Evolutionary conservation across 2,797 vertebrate species (phyloP).

Genomic region (Spea hammondii): DNA sequence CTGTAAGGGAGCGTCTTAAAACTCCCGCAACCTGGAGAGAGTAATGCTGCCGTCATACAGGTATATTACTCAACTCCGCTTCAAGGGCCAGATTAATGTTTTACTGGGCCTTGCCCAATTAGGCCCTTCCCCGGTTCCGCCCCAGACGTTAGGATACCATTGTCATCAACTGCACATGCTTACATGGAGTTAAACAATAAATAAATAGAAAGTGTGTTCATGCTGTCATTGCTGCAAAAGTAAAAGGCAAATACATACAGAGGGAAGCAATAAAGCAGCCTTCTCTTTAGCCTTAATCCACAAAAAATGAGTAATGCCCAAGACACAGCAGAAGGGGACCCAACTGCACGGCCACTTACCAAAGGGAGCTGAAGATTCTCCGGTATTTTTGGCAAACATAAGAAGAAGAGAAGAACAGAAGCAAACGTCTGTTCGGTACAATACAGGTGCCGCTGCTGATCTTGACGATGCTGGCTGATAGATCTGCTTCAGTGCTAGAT

Average conservation of each 20-base stretch:
- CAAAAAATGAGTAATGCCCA: not conserved
- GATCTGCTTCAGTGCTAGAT: constrained; percentile 32
- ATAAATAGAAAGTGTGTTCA: not conserved
- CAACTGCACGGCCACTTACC: constrained; percentile 11
- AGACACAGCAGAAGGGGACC: not conserved
- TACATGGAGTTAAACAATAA: constrained; percentile 10
- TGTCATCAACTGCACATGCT: constrained; percentile 20
- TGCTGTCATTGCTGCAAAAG: not conserved
- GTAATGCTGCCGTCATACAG: constrained; percentile 11
- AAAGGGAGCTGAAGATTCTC: constrained; percentile 11
- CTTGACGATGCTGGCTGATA: constrained; percentile 9
- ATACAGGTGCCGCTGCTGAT: constrained; percentile 14
- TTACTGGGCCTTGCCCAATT: constrained; percentile 9
- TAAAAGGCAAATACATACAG: not conserved
- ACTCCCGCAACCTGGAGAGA: constrained; percentile 10
- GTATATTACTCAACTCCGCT: not conserved
- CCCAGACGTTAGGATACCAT: constrained; percentile 2
- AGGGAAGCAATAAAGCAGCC: too few relatives aligned
- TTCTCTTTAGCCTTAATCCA: too few relatives aligned
- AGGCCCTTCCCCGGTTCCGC: constrained; percentile 13
- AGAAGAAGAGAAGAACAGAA: constrained; percentile 8
- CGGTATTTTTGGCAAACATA: constrained; percentile 26
- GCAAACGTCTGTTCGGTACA: not conserved
- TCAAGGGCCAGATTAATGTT: constrained; percentile 2
- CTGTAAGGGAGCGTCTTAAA: constrained; percentile 19